Base-by-base conservation (phyloP, 2,888 invertebrate species). In the Leptodirus hochenwartii region DNA sequence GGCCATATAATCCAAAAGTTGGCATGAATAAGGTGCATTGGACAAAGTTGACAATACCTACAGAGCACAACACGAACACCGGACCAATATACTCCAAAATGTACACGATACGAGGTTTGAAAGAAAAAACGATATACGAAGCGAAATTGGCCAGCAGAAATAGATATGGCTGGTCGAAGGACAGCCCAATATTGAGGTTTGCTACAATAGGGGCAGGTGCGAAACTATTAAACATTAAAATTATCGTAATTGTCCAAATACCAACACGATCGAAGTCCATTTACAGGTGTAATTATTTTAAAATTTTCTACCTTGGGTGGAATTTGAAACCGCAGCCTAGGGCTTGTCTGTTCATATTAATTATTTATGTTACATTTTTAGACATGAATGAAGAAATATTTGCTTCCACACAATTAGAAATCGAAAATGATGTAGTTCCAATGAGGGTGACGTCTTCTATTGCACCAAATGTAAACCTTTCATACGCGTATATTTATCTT, bases 141-240 rank as follows among this genome's bases (percentile, higher is more conserved):
- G 79, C 77, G 1, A 58, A 73, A 1, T 66, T 84, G 2, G 63
- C 72, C n/a, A 78, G 81, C 1, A 67, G 81, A 48, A 85, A 85
- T 52, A 66, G 74, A 43, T 82, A 73, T 43, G 84, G 85, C n/a
- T 80, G 78, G 78, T 82, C 82, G 41, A 74, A 75, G 40, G 71
- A 73, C 0, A 81, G 81, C 8, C 64, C 72, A 3, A 61, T 77
- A 27, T 58, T 79, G 32, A 67, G 74, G 46, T 84, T 85, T 46
- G 70, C 78, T 9, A 84, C 84, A 0, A 68, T 69, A 29, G 74
- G 77, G 15, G 70, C 71, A 55, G 66, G 80, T 80, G 59, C 47
- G 14, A 20, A 20, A 22, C 15, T 8, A 15, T 6, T 28, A 31
- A n/a, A 12, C 4, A 14, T 32, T 22, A 17, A 22, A 11, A 30